Percentiles rank a stretch among this genome's conserved stretches.
phyloP scores from a whole-genome alignment of 1,140 invertebrate species.

The Pseudomyrmex sp. region DNA sequence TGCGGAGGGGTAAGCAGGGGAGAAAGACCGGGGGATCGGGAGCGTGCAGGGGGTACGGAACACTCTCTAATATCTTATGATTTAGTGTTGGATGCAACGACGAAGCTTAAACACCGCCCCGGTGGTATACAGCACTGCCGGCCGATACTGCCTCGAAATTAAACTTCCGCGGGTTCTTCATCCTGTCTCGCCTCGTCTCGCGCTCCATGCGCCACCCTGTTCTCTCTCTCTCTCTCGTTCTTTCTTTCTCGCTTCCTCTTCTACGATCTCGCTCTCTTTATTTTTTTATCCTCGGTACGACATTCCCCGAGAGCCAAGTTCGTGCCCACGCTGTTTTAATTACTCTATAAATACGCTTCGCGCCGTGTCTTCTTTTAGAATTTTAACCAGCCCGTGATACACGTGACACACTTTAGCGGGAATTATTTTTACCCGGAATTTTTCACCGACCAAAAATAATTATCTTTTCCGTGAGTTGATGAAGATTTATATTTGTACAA shows the following conservation, averaged over 20 bases:
- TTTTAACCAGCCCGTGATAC: conserved; percentile 30
- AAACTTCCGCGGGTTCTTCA: conserved; percentile 75
- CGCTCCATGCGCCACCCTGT: conserved; percentile 27
- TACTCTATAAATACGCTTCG: conserved; percentile 58
- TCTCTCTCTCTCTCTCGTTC: background rate
- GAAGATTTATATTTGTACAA: background rate
- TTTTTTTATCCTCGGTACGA: conserved; percentile 38
- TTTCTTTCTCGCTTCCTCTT: background rate
- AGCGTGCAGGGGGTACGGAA: conserved; percentile 47
- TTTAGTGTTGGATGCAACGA: conserved; percentile 82
- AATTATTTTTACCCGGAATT: background rate
- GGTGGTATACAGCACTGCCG: conserved; percentile 65
- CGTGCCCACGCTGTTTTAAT: conserved; percentile 65
- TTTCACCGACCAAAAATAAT: conserved; percentile 15
- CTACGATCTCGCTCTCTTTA: background rate
- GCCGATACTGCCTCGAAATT: conserved; percentile 80
- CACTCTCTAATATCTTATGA: conserved; percentile 83
- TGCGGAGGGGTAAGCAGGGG: background rate
- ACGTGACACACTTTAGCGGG: conserved; percentile 1
- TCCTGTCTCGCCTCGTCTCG: conserved; percentile 56
- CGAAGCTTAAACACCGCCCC: conserved; percentile 76
- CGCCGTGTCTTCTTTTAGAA: conserved; percentile 31
- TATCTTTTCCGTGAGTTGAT: background rate
- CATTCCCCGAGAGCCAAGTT: conserved; percentile 51
- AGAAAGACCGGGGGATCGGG: conserved; percentile 31